These are phyloP conservation scores for Agrypnia vestita DNA, from an alignment of 1,140 invertebrate genomes.

Conservation along the genomic window DNA sequence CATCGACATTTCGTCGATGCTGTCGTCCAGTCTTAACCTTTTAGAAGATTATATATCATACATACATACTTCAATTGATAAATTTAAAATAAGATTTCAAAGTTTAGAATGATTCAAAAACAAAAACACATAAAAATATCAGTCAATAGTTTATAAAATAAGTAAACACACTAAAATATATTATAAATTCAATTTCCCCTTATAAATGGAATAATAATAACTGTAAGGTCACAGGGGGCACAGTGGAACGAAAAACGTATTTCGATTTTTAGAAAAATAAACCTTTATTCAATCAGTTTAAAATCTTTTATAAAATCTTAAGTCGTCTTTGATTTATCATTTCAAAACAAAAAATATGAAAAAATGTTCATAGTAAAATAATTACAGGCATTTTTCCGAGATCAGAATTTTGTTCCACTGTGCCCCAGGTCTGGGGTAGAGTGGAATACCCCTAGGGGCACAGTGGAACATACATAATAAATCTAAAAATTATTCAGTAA, in stretches of 20 bases:
- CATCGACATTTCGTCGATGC: too few species aligned
- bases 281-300: neutral
- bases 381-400: neutral
- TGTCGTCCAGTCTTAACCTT: too few species aligned
- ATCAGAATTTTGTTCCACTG: conserved; percentile 1
- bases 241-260: neutral
- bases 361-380: conserved; percentile 1
- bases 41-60: too few species aligned
- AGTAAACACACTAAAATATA: too few species aligned
- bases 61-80: too few species aligned
- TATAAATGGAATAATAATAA: too few species aligned
- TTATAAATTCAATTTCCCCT: too few species aligned
- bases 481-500: neutral
- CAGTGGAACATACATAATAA: neutral
- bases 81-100: too few species aligned
- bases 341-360: neutral
- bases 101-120: too few species aligned
- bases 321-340: conserved; percentile 4
- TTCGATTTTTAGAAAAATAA: neutral
- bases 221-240: neutral
- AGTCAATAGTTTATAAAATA: too few species aligned
- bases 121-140: too few species aligned
- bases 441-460: neutral
- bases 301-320: conserved; percentile 4
- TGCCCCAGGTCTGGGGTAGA: conserved; percentile 1